Evolutionary conservation across 2,888 invertebrate species (phyloP).

Genomic region (Drosophila neotestacea): DNA sequence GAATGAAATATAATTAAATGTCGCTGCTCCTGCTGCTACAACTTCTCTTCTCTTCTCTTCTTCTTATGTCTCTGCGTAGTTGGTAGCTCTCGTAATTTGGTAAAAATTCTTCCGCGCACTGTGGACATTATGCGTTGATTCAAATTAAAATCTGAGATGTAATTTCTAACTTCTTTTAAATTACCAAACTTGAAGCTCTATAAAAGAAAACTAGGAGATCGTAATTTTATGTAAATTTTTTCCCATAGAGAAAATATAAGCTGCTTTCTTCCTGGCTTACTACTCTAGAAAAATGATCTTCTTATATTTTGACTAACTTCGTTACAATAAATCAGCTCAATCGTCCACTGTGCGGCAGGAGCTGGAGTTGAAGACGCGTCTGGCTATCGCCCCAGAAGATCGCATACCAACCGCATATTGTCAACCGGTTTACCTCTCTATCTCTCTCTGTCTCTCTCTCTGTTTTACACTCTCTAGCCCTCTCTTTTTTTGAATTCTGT

Average conservation of each 20-base stretch:
- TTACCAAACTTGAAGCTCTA: too few species aligned
- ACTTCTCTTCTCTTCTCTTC: slow-evolving; percentile 5
- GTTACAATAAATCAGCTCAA: background rate
- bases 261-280: too few species aligned
- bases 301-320: background rate
- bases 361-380: slow-evolving; percentile 30
- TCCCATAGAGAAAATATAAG: too few species aligned
- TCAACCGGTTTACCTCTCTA: slow-evolving; percentile 66
- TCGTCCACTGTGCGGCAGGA: slow-evolving; percentile 1
- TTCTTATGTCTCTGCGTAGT: slow-evolving; percentile 56
- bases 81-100: slow-evolving; percentile 73
- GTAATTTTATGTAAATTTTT: too few species aligned
- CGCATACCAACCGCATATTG: slow-evolving; percentile 71
- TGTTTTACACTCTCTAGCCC: background rate
- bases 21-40: slow-evolving; percentile 50
- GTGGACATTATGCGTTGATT: background rate
- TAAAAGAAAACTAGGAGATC: too few species aligned
- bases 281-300: background rate
- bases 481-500: slow-evolving; percentile 13
- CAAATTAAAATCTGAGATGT: too few species aligned
- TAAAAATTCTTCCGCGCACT: slow-evolving; percentile 56
- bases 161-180: too few species aligned
- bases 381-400: slow-evolving; percentile 69
- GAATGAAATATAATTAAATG: slow-evolving; percentile 81
- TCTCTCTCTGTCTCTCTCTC: background rate